Evolutionary conservation across 1,140 invertebrate genomes (phyloP), one percentile per base, ranked within the genome.

Genomic region (Drosophila saltans): DNA sequence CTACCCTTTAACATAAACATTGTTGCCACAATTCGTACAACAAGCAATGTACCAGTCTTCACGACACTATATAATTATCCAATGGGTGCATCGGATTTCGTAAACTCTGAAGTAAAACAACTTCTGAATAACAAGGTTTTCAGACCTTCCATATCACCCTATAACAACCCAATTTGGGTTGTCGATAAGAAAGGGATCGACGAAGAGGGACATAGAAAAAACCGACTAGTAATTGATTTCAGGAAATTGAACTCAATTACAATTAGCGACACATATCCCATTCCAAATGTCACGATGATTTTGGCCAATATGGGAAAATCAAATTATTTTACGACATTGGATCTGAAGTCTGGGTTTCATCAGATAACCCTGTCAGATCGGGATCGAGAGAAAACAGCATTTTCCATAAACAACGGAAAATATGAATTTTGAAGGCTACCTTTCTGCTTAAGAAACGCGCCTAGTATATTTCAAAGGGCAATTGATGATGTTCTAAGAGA

Each of bases 401-500:
- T 28, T n/a, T 62, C 40, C 3, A 10, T 45, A 2, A 45, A 28
- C 7, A 62, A 62, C 7, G 43, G 39, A n/a, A 43, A 24, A 7
- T 45, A 45, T 26, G 26, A 11, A 45, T 11, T 45, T 10, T 45
- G 43, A 1, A 8, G 28, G 9, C 1, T 6, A 9, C 28, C 16
- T 16, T 30, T 33, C 16, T 2, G 57, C 3, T 21, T 55, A 0
- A 61, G 40, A 24, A 52, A 68, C 36, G 57, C 58, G 2, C 11
- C 24, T 1, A 68, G 66, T 36, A 68, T 67, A 1, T 59, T 67
- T 30, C 41, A 67, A 10, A 59, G 65, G 30, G 65, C 65, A 5
- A 67, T 67, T 16, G 66, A 39, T 4, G 24, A 61, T 26, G 43
- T 61, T 5, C 36, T 55, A 7, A 1, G 28, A 1, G 43, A 56